These are phyloP conservation scores for Anoplius nigerrimus DNA, from an alignment of 2,888 invertebrate species.

Conservation along the genomic window DNA sequence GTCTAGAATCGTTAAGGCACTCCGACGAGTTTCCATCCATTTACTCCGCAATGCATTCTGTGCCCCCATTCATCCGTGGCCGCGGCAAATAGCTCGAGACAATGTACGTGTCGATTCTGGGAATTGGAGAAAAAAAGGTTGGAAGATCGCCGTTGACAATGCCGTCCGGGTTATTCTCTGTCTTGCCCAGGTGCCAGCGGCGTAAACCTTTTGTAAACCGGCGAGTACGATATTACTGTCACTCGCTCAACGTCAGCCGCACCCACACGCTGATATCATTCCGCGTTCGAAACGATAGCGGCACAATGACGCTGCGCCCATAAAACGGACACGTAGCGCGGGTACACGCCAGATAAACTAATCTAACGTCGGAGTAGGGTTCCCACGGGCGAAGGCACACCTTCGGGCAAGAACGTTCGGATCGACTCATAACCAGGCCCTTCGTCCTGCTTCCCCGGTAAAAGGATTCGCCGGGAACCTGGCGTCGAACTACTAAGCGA, in stretches of 20 bases:
- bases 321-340: slow-evolving; percentile 5
- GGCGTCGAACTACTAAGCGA: no score
- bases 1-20: no score
- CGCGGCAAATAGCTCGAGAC: background rate
- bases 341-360: slow-evolving; percentile 9
- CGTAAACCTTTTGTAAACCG: background rate
- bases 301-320: slow-evolving; percentile 1
- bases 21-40: no score
- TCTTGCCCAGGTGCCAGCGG: background rate
- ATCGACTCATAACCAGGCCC: background rate
- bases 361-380: background rate
- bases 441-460: no score
- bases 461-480: no score
- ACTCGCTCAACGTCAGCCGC: slow-evolving; percentile 1
- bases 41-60: no score
- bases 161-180: background rate
- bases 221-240: slow-evolving; percentile 5
- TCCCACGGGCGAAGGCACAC: background rate
- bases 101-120: no score
- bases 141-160: background rate
- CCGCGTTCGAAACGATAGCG: slow-evolving; percentile 2
- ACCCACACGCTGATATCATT: background rate
- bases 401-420: no score
- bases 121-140: no score
- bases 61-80: no score